Base-by-base conservation (phyloP, 2,888 invertebrate species). In the Meteorus cinctellus region DNA sequence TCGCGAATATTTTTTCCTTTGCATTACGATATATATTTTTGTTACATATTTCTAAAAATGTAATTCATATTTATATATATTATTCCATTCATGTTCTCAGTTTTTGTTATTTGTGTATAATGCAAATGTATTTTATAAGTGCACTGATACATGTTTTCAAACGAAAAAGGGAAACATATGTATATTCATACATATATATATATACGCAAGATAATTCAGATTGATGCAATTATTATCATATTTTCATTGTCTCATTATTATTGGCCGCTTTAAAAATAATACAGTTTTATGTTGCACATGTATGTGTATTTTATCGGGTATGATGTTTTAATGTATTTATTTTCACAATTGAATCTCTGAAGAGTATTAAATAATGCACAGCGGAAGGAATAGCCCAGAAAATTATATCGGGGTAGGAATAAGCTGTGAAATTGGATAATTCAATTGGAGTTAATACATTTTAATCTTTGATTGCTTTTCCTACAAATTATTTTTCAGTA, bases 221-320 rank as follows among this genome's bases (percentile, higher is more conserved):
- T 77, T 65, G 24, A 65, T 67, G n/a, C 10, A 48, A 48, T 55
- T 72, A 63, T 71, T 60, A 45, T 72, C 34, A 48, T 66, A 19
- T 59, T 71, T 34, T 72, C 51, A 69, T 79, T 76, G 79, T 71
- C 45, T 81, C 79, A 79, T 79, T 80, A 81, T 83, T 84, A 84
- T 84, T 83, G 82, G 83, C 82, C 80, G 82, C 82, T 83, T 83
- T 82, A 80, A 85, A 83, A 83, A 83, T 81, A 82, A 82, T 82
- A 82, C 80, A 82, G 81, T 82, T 80, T 80, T 82, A 63, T 65
- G 65, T 41, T 36, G 70, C 16, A 48, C 16, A 72, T 71, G 48
- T 72, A 45, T 51, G 29, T 68, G 36, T 41, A 48, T 55, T 60
- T 55, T 70, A 24, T 70, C 34, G 5, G 16, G 31, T 24, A n/a